Base-by-base conservation (phyloP, 2,113 vertebrate species). In the Oryzias curvinotus region DNA sequence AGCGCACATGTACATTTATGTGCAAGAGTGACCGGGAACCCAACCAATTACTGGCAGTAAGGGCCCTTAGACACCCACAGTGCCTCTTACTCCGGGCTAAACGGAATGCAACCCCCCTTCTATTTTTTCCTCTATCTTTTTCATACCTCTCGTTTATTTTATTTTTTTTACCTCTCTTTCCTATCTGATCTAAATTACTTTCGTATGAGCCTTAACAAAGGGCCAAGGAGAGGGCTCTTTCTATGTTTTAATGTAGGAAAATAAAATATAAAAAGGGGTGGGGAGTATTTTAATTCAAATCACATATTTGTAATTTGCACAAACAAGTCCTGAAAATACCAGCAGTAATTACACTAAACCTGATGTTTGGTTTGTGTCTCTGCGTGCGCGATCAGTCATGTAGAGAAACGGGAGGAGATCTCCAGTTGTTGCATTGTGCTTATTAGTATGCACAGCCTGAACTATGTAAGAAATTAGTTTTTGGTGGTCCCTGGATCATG, bases 1-100 rank as follows among this genome's bases (percentile, higher is more conserved):
- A 62, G 58, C 59, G 25, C 61, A 60, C 52, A 16, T 65, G 8
- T 57, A 46, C 28, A 63, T 28, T 46, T 51, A 51, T 26, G 47
- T 28, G 59, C 49, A 75, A 73, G 71, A 75, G 75, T 61, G 71
- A 90, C 89, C 81, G 81, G 82, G 81, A 87, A 71, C 62, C 94
- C 95, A 98, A 96, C 91, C 93, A 97, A 95, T 96, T 97, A 98
- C 91, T 93, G 93, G 93, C 93, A 93, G 79, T 64, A 57, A 88
- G 78, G 89, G 84, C 86, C 88, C 90, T 92, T 91, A 92, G 93
- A 94, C 93, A 93, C 93, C 93, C 91, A 94, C 91, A 65, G 78
- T 84, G 93, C 89, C 80, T 92, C 94, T 93, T 88, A 92, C 88
- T 90, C 80, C 80, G 87, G 87, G 90, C 93, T 90, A 85, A 93